Conservation (phyloP, 2,113 vertebrate species). For the Tursiops truncatus region DNA sequence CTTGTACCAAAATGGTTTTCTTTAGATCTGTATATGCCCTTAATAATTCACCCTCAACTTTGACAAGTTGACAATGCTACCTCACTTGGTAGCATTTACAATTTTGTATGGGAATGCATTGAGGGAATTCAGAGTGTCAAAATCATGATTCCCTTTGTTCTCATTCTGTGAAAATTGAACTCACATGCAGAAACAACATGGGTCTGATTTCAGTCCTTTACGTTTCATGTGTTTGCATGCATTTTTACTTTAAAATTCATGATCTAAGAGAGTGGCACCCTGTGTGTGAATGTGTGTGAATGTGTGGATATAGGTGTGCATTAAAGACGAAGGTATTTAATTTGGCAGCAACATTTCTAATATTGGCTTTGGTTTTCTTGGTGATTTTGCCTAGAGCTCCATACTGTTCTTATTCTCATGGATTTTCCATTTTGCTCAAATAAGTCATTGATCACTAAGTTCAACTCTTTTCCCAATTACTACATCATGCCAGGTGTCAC, state of each 20-base stretch:
- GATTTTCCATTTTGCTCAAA: constrained; percentile 74
- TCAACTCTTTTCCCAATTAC: constrained; percentile 44
- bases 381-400: neutral
- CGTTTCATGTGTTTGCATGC: neutral
- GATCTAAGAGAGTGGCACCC: neutral
- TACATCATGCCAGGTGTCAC: constrained; percentile 21
- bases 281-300: neutral
- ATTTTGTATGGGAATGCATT: neutral
- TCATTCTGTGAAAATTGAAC: neutral
- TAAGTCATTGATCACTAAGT: constrained; percentile 65
- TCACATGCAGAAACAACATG: neutral
- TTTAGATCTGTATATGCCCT: neutral
- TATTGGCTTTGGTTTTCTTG: constrained; percentile 38
- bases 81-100: neutral
- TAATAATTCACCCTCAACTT: neutral
- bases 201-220: neutral
- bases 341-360: neutral
- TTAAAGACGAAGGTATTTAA: neutral
- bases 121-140: neutral
- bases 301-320: neutral
- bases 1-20: neutral
- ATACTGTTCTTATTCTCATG: constrained; percentile 37
- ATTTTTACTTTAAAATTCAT: neutral
- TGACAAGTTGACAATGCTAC: neutral
- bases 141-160: neutral